Base-by-base conservation (phyloP, 1,140 invertebrate species). In the Papilio xuthus region DNA sequence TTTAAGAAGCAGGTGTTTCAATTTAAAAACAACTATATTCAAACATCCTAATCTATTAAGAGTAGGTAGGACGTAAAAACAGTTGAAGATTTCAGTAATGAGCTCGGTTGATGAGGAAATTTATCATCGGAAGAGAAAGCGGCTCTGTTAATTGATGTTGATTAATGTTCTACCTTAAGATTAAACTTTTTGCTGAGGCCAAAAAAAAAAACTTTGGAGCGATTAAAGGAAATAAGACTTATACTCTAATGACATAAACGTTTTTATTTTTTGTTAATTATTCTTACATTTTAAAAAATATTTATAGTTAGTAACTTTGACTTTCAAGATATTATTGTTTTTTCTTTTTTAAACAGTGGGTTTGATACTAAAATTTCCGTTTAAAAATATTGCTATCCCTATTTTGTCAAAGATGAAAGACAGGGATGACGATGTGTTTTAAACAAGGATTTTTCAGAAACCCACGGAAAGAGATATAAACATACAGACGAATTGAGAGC, bases 121-220 rank as follows among this genome's bases (percentile, higher is more conserved):
- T 79, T 67, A 79, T 79, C 70, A 74, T 74, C 44, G 2, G n/a
- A 72, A 53, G 71, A 78, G 41, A 74, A 56, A 56, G 53, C 37
- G 28, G 47, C 37, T 20, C 32, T 20, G 4, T 41, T 79, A 79
- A 79, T 79, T 79, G 78, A 74, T 67, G 50, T 67, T 79, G 78
- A 79, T 79, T 74, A 74, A 72, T 72, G 69, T 71, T 23, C 70
- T 41, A 72, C 70, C 42, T 72, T 13, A 26, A 44, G 70, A 72
- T 72, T 8, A 72, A 47, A 44, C 37, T 42, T 72, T 72, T 72
- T 41, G 37, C n/a, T 37, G n/a, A 63, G 60, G 3, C 60, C n/a
- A 9, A 7, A 23, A 60, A 28, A 28, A 63, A 63, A 60, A 60
- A 60, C 56, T 63, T 63, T 13, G 10, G 9, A 60, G 53, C 20